Evolutionary conservation across 2,113 vertebrate genomes (phyloP).

Genomic region (Malurus elegans): DNA sequence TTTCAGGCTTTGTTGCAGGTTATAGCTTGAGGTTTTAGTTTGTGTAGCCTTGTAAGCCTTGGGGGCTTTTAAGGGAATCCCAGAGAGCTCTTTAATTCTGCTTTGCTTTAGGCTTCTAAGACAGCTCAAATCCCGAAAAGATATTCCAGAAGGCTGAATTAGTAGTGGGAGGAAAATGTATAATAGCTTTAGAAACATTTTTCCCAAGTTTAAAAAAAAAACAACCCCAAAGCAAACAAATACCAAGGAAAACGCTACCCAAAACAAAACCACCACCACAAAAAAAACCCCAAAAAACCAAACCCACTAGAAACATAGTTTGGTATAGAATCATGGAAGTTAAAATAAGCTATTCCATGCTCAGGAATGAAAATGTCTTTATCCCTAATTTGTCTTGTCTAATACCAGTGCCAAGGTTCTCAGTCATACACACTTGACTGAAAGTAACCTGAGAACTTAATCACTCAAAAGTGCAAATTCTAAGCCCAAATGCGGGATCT

Average conservation of each 20-base stretch:
- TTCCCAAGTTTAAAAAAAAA: neutral
- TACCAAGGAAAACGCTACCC: neutral
- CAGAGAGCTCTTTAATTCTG: neutral
- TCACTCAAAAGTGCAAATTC: neutral
- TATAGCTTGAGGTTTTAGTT: neutral
- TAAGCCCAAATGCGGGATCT: neutral
- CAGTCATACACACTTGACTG: neutral
- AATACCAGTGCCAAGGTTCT: neutral
- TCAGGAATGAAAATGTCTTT: neutral
- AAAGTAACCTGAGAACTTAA: slow-evolving; percentile 31
- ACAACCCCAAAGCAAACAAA: neutral
- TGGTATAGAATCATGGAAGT: neutral
- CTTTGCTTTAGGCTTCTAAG: neutral
- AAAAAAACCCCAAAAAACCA: neutral
- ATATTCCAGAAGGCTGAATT: neutral
- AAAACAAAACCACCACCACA: neutral
- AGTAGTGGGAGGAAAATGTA: neutral
- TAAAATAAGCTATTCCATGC: neutral
- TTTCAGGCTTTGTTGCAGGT: rapidly evolving
- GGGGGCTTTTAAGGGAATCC: neutral
- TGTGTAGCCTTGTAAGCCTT: neutral
- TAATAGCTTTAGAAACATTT: neutral
- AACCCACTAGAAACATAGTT: neutral
- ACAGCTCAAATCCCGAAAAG: neutral
- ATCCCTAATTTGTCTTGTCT: slow-evolving; percentile 7